Conservation (phyloP, 2,113 vertebrate species). For the Takifugu flavidus region DNA sequence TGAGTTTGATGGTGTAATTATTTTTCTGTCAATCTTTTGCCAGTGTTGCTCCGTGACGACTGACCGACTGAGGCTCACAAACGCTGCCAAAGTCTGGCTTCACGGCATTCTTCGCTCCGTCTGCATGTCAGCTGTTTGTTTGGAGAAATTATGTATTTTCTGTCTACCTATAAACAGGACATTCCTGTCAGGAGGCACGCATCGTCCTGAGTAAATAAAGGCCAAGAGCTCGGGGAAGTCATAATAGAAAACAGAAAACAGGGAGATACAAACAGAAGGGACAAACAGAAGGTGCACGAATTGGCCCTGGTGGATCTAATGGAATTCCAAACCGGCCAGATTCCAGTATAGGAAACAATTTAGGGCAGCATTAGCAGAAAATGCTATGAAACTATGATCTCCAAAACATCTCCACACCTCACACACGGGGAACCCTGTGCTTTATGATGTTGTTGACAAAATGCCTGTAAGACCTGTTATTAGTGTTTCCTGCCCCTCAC, state of each 20-base stretch:
- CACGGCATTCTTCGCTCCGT: conserved; percentile 1
- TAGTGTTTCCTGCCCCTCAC: conserved; percentile 54
- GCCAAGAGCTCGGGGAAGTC: neutral
- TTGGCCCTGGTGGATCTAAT: too few species aligned
- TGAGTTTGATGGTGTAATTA: neutral
- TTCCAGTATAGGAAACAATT: neutral
- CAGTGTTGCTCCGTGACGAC: too few species aligned
- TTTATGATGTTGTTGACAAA: conserved; percentile 61
- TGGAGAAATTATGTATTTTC: conserved; percentile 13
- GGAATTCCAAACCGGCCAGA: too few species aligned
- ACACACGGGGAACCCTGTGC: conserved; percentile 25
- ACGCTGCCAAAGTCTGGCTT: neutral
- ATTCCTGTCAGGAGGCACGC: conserved; percentile 18
- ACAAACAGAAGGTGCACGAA: too few species aligned
- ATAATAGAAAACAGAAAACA: neutral
- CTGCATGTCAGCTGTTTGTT: conserved; percentile 4
- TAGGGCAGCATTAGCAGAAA: neutral
- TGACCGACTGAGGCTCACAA: neutral
- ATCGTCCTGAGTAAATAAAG: conserved; percentile 6
- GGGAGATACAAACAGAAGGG: neutral
- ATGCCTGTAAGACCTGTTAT: conserved; percentile 51
- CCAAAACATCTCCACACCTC: conserved; percentile 18
- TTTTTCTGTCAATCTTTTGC: neutral
- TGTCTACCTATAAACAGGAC: conserved; percentile 42
- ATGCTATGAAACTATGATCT: conserved; percentile 14